These are phyloP conservation scores for Oreochromis spilurus DNA, from an alignment of 2,113 vertebrate species.

Conservation along the genomic window DNA sequence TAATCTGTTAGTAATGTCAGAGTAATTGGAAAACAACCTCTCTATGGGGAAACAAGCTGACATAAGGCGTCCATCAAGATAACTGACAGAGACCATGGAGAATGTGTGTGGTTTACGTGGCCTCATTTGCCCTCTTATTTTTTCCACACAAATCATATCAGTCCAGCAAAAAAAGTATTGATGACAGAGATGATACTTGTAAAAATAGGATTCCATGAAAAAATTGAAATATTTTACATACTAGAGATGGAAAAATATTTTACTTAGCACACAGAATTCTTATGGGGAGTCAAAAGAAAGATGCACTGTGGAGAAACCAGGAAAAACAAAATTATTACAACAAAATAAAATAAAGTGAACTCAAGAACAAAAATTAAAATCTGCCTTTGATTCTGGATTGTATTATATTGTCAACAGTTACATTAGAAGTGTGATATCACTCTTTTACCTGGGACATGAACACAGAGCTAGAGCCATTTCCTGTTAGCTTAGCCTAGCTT, in stretches of 20 bases:
- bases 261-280: not conserved
- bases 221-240: not conserved
- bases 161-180: not conserved
- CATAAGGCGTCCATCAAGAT: not conserved
- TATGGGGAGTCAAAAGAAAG: not conserved
- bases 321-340: not conserved
- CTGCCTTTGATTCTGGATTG: not conserved
- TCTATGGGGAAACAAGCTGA: constrained; percentile 5
- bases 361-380: not conserved
- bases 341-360: not conserved
- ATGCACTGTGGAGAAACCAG: not conserved
- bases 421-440: not conserved
- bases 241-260: not conserved
- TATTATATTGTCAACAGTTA: not conserved
- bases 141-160: not conserved
- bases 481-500: not conserved
- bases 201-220: not conserved
- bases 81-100: not conserved
- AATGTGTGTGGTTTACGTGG: not conserved
- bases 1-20: constrained; percentile 1
- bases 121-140: not conserved
- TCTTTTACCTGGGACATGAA: not conserved
- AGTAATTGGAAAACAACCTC: constrained; percentile 16
- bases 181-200: not conserved
- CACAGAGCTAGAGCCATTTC: not conserved